Conservation (phyloP, 2,888 invertebrate genomes). For the Digitonthophagus gazella region DNA sequence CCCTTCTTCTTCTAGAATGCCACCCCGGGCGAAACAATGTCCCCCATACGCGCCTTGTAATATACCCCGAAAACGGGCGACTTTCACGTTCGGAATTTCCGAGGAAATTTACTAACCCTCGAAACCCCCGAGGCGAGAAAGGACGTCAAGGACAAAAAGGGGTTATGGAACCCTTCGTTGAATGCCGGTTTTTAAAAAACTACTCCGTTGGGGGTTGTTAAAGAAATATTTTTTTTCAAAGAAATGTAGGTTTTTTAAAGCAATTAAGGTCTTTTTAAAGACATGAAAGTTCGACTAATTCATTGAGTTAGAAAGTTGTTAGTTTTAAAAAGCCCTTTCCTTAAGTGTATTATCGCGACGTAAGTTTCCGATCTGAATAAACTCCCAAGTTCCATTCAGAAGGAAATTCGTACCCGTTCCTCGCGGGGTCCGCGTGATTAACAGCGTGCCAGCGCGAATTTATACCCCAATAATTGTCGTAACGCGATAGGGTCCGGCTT, state of each 20-base stretch:
- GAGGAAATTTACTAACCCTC: not conserved
- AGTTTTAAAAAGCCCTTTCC: too few relatives aligned
- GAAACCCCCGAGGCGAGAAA: not conserved
- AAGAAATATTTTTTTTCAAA: not conserved
- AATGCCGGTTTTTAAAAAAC: not conserved
- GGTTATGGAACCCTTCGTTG: not conserved
- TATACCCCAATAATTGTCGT: constrained; percentile 14
- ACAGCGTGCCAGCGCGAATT: constrained; percentile 8
- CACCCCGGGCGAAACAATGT: constrained; percentile 16
- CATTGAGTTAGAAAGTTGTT: too few relatives aligned
- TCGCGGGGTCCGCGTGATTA: constrained; percentile 20
- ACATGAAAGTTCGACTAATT: too few relatives aligned
- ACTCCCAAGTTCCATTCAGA: not conserved
- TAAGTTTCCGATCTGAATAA: too few relatives aligned
- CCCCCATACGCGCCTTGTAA: constrained; percentile 2
- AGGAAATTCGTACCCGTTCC: constrained; percentile 22
- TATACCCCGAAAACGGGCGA: not conserved
- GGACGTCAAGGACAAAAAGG: not conserved
- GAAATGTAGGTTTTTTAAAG: too few relatives aligned
- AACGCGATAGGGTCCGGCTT: constrained; percentile 10
- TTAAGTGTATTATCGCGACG: too few relatives aligned
- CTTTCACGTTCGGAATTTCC: not conserved
- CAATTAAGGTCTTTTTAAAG: too few relatives aligned
- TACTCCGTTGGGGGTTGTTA: not conserved
- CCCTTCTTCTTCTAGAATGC: constrained; percentile 4